Evolutionary conservation across 2,797 vertebrate species (phyloP).

Genomic region (Aldrovandia affinis): DNA sequence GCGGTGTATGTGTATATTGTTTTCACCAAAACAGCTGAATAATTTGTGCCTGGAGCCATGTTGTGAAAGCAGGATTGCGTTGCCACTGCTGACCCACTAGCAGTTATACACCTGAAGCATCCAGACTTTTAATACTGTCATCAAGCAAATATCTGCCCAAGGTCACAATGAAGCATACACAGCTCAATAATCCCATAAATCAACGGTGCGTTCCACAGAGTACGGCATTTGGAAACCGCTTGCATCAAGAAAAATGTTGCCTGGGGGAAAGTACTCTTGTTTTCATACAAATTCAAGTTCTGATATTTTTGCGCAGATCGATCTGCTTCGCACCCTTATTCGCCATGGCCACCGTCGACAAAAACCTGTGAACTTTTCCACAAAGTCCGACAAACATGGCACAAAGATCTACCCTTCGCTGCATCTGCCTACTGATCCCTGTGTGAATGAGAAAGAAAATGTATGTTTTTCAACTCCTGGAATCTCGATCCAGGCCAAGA

Average conservation of each 20-base stretch:
- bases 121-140: constrained; percentile 77
- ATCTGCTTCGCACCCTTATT: background rate
- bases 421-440: constrained; percentile 26
- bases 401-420: background rate
- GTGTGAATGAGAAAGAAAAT: constrained; percentile 58
- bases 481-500: constrained; percentile 71
- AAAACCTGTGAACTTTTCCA: constrained; percentile 38
- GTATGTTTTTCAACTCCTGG: constrained; percentile 74
- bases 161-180: constrained; percentile 57
- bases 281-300: background rate
- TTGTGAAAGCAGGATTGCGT: constrained; percentile 70
- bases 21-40: constrained; percentile 14
- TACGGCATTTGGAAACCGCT: constrained; percentile 42
- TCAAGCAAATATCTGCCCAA: constrained; percentile 79
- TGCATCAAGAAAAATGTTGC: constrained; percentile 9
- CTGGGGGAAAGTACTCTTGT: background rate
- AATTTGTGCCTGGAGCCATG: constrained; percentile 60
- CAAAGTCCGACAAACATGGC: no score
- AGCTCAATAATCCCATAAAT: constrained; percentile 65
- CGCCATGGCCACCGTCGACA: background rate
- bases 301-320: background rate
- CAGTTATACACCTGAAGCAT: constrained; percentile 82
- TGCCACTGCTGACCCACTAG: constrained; percentile 73
- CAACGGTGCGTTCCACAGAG: constrained; percentile 58
- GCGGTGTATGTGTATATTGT: constrained; percentile 4